phyloP scores from a whole-genome alignment of 2,888 invertebrate genomes.

The Dryobota labecula region DNA sequence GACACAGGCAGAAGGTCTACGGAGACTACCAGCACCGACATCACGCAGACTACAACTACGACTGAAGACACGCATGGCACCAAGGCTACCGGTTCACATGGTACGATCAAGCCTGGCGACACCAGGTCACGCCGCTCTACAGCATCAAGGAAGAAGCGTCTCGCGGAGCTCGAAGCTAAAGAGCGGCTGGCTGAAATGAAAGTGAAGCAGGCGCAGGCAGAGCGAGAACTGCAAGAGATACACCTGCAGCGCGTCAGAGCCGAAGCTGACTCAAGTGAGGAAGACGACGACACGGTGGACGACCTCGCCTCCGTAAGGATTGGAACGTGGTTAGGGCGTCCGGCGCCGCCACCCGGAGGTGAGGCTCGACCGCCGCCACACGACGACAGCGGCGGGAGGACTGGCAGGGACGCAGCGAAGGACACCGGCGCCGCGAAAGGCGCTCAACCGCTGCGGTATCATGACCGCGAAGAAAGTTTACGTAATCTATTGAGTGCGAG shows the following conservation, averaged over 20 bases:
- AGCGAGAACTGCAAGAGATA: not conserved
- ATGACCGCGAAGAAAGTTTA: not conserved
- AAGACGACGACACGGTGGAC: conserved; percentile 1
- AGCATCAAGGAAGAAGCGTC: not conserved
- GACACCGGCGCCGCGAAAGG: not conserved
- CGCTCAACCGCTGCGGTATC: not conserved
- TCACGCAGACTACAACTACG: no score
- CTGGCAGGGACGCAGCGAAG: not conserved
- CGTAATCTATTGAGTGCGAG: no score
- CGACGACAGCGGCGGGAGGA: not conserved
- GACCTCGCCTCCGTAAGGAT: not conserved
- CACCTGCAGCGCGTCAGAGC: conserved; percentile 2
- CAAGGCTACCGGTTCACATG: no score
- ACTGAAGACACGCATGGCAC: no score
- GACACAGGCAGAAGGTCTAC: not conserved
- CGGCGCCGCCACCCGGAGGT: conserved; percentile 8
- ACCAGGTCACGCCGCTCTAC: not conserved
- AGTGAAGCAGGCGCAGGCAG: not conserved
- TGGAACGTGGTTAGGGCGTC: not conserved
- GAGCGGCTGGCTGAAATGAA: conserved; percentile 7
- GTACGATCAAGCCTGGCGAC: not conserved
- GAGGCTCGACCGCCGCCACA: not conserved
- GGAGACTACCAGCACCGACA: not conserved
- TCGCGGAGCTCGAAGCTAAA: not conserved
- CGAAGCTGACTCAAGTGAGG: conserved; percentile 10